Percentiles rank a stretch among this genome's conserved stretches.
Evolutionary conservation across 2,888 invertebrate genomes (phyloP).

Genomic region (Cryptus armator): DNA sequence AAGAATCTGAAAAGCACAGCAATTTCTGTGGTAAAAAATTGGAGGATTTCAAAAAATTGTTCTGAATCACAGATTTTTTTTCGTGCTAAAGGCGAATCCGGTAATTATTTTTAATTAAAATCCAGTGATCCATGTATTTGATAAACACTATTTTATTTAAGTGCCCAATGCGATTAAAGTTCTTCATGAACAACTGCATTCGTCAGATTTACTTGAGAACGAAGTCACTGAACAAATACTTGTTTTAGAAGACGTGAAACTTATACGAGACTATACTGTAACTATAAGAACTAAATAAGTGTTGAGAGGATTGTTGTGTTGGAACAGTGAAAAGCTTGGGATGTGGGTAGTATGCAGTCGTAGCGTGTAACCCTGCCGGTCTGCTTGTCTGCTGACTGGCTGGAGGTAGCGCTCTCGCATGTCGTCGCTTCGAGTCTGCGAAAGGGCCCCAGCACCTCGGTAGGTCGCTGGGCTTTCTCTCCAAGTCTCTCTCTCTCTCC

Average conservation of each 20-base stretch:
- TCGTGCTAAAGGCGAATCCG: background rate
- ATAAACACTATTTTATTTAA: too few species aligned
- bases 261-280: slow-evolving; percentile 36
- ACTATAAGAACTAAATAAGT: background rate
- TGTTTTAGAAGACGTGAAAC: background rate
- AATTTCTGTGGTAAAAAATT: background rate
- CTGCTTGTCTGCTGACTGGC: slow-evolving; percentile 53
- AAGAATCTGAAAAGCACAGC: background rate
- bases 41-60: background rate
- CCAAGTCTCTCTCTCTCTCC: slow-evolving; percentile 35
- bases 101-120: too few species aligned
- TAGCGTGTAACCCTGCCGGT: slow-evolving; percentile 48
- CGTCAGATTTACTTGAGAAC: too few species aligned
- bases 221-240: background rate
- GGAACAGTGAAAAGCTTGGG: slow-evolving; percentile 56
- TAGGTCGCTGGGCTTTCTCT: slow-evolving; percentile 45
- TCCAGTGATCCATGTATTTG: too few species aligned
- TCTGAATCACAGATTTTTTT: background rate
- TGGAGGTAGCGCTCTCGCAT: slow-evolving; percentile 53
- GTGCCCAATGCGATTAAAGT: too few species aligned
- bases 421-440: slow-evolving; percentile 54
- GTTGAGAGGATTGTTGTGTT: slow-evolving; percentile 46
- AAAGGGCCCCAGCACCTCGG: slow-evolving; percentile 55
- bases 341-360: slow-evolving; percentile 43
- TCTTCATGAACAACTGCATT: too few species aligned